Conservation (phyloP, 2,113 vertebrate genomes). For the Etheostoma spectabile region DNA sequence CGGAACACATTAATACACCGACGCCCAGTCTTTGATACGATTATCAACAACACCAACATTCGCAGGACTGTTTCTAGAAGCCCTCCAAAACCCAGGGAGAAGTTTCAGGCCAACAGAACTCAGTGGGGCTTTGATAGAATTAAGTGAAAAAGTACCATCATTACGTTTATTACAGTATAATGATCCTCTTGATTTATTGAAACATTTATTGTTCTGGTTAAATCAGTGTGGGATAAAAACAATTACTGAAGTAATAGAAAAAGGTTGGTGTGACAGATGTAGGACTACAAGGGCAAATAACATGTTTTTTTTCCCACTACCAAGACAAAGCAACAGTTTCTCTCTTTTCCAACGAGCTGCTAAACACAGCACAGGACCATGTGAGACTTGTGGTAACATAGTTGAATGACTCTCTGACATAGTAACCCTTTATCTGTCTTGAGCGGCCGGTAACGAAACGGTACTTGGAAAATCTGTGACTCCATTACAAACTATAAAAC, state of each 20-base stretch:
- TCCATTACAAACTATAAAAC: neutral
- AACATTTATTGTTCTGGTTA: neutral
- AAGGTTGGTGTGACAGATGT: neutral
- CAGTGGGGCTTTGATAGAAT: neutral
- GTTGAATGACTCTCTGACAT: neutral
- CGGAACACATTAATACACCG: neutral
- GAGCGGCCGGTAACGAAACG: fast-evolving
- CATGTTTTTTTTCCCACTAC: neutral
- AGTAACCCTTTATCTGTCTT: neutral
- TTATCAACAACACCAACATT: neutral
- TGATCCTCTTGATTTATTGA: neutral
- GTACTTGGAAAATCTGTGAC: neutral
- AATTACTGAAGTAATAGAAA: neutral
- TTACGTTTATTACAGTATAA: neutral
- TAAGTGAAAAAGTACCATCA: fast-evolving
- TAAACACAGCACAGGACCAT: neutral
- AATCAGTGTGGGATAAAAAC: neutral
- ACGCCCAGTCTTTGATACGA: neutral
- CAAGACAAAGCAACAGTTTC: neutral
- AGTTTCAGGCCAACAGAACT: neutral
- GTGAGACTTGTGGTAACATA: neutral
- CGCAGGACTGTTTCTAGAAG: neutral
- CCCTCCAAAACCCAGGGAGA: neutral
- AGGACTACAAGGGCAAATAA: neutral
- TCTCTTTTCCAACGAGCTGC: neutral